A percentile compares a stretch with the other conserved stretches of the same genome.
Conservation (phyloP, 2,888 invertebrate species). For the Andrena praecox region DNA sequence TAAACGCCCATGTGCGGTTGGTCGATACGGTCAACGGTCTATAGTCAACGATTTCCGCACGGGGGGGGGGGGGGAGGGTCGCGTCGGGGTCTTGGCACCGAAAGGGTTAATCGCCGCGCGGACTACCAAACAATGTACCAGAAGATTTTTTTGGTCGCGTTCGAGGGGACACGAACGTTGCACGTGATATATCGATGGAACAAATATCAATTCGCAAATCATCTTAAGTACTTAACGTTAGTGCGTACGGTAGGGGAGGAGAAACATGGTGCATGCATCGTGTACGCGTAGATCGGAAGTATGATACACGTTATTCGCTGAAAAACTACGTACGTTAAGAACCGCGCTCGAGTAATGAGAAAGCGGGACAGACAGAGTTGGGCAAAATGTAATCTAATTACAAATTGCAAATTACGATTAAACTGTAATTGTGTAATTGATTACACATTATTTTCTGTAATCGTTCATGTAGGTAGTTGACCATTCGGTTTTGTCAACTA, state of each 20-base stretch:
- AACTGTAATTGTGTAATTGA: no score
- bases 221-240: slow-evolving; percentile 53
- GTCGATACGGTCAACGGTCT: not conserved
- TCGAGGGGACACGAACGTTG: slow-evolving; percentile 35
- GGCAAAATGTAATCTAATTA: no score
- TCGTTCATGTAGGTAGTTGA: no score
- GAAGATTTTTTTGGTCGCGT: slow-evolving; percentile 47
- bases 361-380: slow-evolving; percentile 64
- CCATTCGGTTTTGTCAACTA: no score
- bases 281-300: slow-evolving; percentile 47
- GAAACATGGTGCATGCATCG: slow-evolving; percentile 57
- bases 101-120: slow-evolving; percentile 31
- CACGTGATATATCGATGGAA: slow-evolving; percentile 25
- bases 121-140: slow-evolving; percentile 35
- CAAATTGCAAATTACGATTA: no score
- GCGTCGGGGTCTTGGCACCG: not conserved
- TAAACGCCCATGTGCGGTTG: not conserved
- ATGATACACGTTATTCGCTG: slow-evolving; percentile 60
- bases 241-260: slow-evolving; percentile 52
- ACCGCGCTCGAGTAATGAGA: slow-evolving; percentile 51
- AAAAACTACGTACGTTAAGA: slow-evolving; percentile 32
- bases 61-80: no score
- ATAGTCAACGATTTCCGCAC: slow-evolving; percentile 2
- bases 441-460: no score
- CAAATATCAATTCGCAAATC: slow-evolving; percentile 36